Percentiles rank a stretch among this genome's conserved stretches.
Evolutionary conservation across 2,113 vertebrate species (phyloP).

Genomic region (Triplophysa tibetana): DNA sequence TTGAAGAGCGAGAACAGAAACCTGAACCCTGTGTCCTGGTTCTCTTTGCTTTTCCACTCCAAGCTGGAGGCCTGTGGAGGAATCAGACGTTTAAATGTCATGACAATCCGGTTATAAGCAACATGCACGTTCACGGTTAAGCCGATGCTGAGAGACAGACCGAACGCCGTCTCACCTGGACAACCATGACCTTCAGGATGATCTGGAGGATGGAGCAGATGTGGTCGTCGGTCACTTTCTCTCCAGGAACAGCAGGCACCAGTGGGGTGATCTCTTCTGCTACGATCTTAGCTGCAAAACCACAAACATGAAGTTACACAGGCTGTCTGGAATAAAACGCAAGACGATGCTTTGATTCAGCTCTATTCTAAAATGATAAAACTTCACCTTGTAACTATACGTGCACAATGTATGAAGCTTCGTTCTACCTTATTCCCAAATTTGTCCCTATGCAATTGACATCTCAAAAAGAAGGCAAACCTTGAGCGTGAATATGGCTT

Average conservation of each 20-base stretch:
- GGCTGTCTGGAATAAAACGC: too few species aligned
- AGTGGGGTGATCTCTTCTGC: constrained; percentile 95
- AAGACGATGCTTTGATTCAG: too few species aligned
- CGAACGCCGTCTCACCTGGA: constrained; percentile 81
- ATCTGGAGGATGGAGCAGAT: constrained; percentile 94
- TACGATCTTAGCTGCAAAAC: constrained; percentile 83
- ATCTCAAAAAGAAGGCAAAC: constrained; percentile 12
- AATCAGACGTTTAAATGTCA: constrained; percentile 53
- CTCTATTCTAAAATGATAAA: not conserved
- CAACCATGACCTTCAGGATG: constrained; percentile 92
- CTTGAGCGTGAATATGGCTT: constrained; percentile 17
- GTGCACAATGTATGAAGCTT: too few species aligned
- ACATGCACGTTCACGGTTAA: not conserved
- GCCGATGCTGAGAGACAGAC: not conserved
- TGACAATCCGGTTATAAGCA: constrained; percentile 4
- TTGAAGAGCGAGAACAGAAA: constrained; percentile 96
- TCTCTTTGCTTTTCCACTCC: constrained; percentile 95
- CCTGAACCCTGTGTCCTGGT: constrained; percentile 94
- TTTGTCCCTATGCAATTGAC: not conserved
- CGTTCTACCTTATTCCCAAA: too few species aligned
- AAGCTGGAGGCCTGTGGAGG: constrained; percentile 87
- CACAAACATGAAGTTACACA: constrained; percentile 14
- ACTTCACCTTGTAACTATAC: too few species aligned
- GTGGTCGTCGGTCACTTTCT: constrained; percentile 89
- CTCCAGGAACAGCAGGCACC: constrained; percentile 85